These are phyloP conservation scores for Orthosia gothica DNA, from an alignment of 2,888 invertebrate genomes.

Conservation along the genomic window DNA sequence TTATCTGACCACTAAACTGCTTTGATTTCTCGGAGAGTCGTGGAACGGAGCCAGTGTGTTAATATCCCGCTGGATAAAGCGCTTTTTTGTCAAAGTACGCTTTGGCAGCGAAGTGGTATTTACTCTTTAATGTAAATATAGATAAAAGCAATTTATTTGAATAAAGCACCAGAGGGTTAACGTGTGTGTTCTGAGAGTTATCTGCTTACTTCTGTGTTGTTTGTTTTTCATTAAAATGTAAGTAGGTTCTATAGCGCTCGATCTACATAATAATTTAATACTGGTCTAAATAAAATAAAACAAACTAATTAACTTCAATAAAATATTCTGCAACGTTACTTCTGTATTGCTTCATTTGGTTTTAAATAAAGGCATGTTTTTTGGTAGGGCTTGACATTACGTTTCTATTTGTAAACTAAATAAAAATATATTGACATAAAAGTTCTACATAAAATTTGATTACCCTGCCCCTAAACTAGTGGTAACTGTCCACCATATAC, in stretches of 20 bases:
- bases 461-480: no score
- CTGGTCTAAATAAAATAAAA: background rate
- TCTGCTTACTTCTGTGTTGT: conserved; percentile 3
- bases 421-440: no score
- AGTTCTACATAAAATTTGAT: no score
- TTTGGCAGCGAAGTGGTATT: conserved; percentile 50
- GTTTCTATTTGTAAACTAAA: no score
- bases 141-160: conserved; percentile 51
- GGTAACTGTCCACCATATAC: no score
- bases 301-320: background rate
- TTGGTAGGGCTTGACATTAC: no score
- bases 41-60: conserved; percentile 73
- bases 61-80: conserved; percentile 46
- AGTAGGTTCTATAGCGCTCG: background rate
- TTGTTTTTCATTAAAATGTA: conserved; percentile 8
- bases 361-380: no score
- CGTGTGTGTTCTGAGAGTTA: conserved; percentile 9
- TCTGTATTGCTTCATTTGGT: no score
- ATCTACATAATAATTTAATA: background rate
- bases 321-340: background rate
- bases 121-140: conserved; percentile 53
- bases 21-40: conserved; percentile 73
- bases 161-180: conserved; percentile 19
- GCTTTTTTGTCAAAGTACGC: conserved; percentile 46
- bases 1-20: conserved; percentile 88